Base-by-base conservation (phyloP, 1,140 invertebrate species). In the Achatina immaculata region DNA sequence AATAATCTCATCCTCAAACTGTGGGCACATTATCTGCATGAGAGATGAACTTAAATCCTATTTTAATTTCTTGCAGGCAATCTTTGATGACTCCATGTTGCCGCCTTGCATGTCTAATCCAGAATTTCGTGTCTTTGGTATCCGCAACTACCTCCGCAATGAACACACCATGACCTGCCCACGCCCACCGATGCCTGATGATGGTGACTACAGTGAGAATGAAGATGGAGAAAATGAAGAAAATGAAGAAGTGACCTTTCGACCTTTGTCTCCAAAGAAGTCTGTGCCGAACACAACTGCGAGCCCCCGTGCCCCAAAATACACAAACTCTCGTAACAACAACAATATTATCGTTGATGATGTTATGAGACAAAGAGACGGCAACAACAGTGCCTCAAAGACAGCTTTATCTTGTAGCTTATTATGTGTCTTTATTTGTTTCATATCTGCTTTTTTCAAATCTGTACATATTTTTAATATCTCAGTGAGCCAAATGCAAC, bases 51-150 rank as follows among this genome's bases (percentile, higher is more conserved):
- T n/a, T n/a, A n/a, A n/a, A n/a, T n/a, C n/a, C n/a, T n/a, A n/a
- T n/a, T n/a, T n/a, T n/a, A n/a, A n/a, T n/a, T n/a, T 66, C 40
- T 83, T 85, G 28, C 84, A 88, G 87, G 87, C 85, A 71, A 83
- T 80, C 11, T 87, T 88, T 78, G 84, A 87, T 65, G 80, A 81
- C 45, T 82, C 65, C 21, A 80, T 85, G 84, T 68, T 88, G 69
- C 87, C 87, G 72, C 55, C 83, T 21, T 88, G 87, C 78, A 88
- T 88, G 87, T 85, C 82, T 79, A 85, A 86, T 79, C 71, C 81
- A 42, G 77, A 85, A 4, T 88, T 88, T 76, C 78, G 80, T 36
- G 82, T 88, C 24, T 86, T 85, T 79, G 86, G 85, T n/a, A 76
- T 87, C 40, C 85, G 86, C 42, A 83, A 87, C 24, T 88, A 86